phyloP scores from a whole-genome alignment of 2,113 vertebrate species.

The Pampusana beccarii region DNA sequence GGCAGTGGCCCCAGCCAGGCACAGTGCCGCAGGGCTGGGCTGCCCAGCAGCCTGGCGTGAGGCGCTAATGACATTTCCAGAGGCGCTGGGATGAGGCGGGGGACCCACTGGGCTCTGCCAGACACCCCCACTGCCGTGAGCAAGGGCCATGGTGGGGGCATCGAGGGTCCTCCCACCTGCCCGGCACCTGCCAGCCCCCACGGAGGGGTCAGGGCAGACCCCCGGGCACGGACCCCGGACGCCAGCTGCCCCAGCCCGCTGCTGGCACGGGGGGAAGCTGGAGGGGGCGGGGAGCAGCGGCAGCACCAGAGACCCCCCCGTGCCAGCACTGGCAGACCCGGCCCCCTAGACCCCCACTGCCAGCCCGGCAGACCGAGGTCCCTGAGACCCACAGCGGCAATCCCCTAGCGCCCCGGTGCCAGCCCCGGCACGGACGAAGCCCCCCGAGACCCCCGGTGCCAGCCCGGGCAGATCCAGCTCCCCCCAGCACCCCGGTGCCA shows the following conservation, averaged over 20 bases:
- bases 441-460: not conserved
- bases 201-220: not conserved
- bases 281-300: not conserved
- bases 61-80: conserved; percentile 48
- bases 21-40: not conserved
- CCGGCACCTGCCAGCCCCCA: not conserved
- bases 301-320: not conserved
- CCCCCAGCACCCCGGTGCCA: not conserved
- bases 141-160: not conserved
- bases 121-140: not conserved
- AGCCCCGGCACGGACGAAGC: not conserved
- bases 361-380: not conserved
- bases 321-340: not conserved
- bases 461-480: too few relatives aligned
- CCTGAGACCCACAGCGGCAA: not conserved
- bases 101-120: not conserved
- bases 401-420: not conserved
- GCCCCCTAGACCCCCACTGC: not conserved
- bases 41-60: not conserved
- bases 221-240: not conserved
- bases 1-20: not conserved
- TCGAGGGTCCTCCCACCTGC: not conserved
- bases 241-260: too few relatives aligned
- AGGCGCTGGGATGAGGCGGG: not conserved
- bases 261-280: not conserved